phyloP scores from a whole-genome alignment of 2,113 vertebrate genomes.

The Nycticryphes semicollaris region DNA sequence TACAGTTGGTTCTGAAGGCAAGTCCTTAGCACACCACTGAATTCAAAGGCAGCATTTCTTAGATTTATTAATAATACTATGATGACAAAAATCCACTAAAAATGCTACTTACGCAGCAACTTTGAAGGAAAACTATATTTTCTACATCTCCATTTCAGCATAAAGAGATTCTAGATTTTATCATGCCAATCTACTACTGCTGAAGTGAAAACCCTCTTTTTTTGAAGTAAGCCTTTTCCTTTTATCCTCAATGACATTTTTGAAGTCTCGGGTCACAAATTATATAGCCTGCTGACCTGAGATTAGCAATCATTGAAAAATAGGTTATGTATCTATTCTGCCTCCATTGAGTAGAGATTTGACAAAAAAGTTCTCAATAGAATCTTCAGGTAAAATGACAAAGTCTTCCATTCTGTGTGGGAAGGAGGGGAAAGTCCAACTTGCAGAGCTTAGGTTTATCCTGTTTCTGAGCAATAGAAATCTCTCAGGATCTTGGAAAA shows the following conservation, averaged over 20 bases:
- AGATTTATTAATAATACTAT: slow-evolving; percentile 14
- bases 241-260: slow-evolving; percentile 27
- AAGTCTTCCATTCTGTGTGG: not conserved
- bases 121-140: not conserved
- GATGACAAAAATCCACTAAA: slow-evolving; percentile 14
- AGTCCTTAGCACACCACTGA: not conserved
- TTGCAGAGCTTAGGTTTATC: not conserved
- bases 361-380: not conserved
- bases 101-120: not conserved
- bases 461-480: not conserved
- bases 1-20: not conserved
- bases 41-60: slow-evolving; percentile 10
- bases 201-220: slow-evolving; percentile 15
- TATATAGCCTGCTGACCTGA: not conserved
- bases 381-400: not conserved
- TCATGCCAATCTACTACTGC: not conserved
- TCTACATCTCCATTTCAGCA: slow-evolving; percentile 2
- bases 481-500: not conserved
- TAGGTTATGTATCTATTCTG: not conserved
- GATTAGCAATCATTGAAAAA: slow-evolving; percentile 1
- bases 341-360: not conserved
- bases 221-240: slow-evolving; percentile 10
- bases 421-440: not conserved
- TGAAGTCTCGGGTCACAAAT: not conserved
- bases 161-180: not conserved